These are phyloP conservation scores for Melinaea menophilus DNA, from an alignment of 2,888 invertebrate genomes.

Conservation along the genomic window DNA sequence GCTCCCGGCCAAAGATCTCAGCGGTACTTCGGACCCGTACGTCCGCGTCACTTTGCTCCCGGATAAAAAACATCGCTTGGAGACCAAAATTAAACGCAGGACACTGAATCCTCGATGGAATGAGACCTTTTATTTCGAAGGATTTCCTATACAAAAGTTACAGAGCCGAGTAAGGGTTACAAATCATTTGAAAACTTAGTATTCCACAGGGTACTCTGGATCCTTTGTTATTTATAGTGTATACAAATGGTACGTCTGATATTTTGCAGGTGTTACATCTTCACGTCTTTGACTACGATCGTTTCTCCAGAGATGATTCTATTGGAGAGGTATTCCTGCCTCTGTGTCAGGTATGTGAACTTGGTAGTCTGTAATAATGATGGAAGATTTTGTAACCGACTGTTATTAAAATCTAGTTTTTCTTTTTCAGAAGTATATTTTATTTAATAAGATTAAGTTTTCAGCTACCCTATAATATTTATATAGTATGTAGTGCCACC, in stretches of 20 bases:
- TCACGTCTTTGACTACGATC: constrained; percentile 96
- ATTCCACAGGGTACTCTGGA: background rate
- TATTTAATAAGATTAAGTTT: too few relatives aligned
- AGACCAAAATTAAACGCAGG: constrained; percentile 94
- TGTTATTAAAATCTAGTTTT: too few relatives aligned
- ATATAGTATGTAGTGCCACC: too few relatives aligned
- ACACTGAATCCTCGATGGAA: constrained; percentile 96
- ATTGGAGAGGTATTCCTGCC: constrained; percentile 96
- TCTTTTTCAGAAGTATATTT: too few relatives aligned
- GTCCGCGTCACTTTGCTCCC: constrained; percentile 93
- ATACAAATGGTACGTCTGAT: too few relatives aligned
- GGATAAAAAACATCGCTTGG: constrained; percentile 94
- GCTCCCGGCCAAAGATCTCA: constrained; percentile 94
- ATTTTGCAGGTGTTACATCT: constrained; percentile 85
- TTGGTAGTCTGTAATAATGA: background rate
- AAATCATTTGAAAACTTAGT: constrained; percentile 5
- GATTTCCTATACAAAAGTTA: constrained; percentile 94
- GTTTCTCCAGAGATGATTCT: constrained; percentile 95
- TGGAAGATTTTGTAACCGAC: too few relatives aligned
- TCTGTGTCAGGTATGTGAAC: constrained; percentile 87
- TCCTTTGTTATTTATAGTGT: background rate
- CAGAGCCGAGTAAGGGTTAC: constrained; percentile 83
- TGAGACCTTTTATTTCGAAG: constrained; percentile 96
- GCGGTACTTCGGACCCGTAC: constrained; percentile 95
- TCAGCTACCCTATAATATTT: too few relatives aligned